Evolutionary conservation across 1,140 invertebrate species (phyloP), one percentile per base, ranked within the genome.

Genomic region (Drosophila leontia): DNA sequence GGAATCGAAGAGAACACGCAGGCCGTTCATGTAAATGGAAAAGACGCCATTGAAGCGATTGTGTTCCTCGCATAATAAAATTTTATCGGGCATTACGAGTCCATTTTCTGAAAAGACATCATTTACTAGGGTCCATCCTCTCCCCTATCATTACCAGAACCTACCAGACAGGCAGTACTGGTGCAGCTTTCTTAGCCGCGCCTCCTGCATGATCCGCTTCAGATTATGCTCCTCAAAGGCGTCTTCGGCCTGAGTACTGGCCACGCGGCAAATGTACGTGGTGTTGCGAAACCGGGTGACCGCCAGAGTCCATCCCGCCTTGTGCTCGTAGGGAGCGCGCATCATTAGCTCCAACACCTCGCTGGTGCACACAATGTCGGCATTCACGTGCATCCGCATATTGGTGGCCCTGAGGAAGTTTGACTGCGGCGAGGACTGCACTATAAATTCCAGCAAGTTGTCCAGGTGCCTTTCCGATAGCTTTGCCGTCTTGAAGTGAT

Each of bases 241-340:
- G 3, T 50, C 35, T 1, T 26, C 6, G 9, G 26, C 1, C 11
- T 32, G 23, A 0, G 15, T 15, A 7, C 7, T 19, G n/a, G 39
- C 17, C 8, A 83, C 13, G 2, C 55, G 59, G n/a, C 72, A 70
- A 8, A 87, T 71, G 35, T 84, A 87, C 1, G 71, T 61, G 3
- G 77, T 87, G 48, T 84, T 80, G 0, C 69, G 61, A 41, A 69
- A 87, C 8, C 60, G 79, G 32, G 67, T 62, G 0, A 62, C 64
- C 7, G 63, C 84, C 17, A 87, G 19, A 3, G 48, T 62, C 80
- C 80, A 87, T n/a, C 68, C 75, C 7, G 42, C 13, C 6, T 47
- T 61, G 17, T 35, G n/a, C n/a, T 88, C 76, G 41, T 78, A 80
- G 4, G 85, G 84, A 3, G 83, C 41, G 5, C 64, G 55, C 84